These are phyloP conservation scores for Eulemur macaco DNA, from an alignment of 2,113 vertebrate genomes.

Conservation along the genomic window DNA sequence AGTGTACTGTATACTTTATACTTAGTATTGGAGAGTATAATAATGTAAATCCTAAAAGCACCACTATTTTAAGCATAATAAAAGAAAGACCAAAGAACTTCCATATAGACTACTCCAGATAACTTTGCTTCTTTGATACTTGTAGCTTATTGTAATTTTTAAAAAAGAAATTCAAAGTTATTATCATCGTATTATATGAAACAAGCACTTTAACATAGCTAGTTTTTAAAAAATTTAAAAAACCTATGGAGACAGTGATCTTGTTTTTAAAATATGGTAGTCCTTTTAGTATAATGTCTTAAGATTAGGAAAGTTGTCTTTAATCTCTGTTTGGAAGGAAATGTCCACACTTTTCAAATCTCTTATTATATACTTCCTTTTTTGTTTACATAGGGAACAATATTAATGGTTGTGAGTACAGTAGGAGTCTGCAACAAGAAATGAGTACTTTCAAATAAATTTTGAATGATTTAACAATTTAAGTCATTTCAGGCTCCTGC, in stretches of 20 bases:
- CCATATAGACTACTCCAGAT: slow-evolving; percentile 88
- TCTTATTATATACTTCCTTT: slow-evolving; percentile 88
- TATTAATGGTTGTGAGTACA: slow-evolving; percentile 92
- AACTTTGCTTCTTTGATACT: slow-evolving; percentile 90
- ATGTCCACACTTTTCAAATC: slow-evolving; percentile 87
- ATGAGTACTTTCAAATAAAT: slow-evolving; percentile 90
- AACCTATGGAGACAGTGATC: slow-evolving; percentile 91
- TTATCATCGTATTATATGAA: slow-evolving; percentile 85
- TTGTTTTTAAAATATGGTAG: slow-evolving; percentile 86
- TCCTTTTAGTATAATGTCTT: slow-evolving; percentile 89
- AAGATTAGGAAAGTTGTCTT: slow-evolving; percentile 90
- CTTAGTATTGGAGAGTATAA: slow-evolving; percentile 90
- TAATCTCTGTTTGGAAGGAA: slow-evolving; percentile 89
- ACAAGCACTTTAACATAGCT: slow-evolving; percentile 90
- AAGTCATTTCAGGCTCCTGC: slow-evolving; percentile 88
- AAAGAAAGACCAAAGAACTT: slow-evolving; percentile 88
- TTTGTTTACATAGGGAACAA: slow-evolving; percentile 90
- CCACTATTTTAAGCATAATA: slow-evolving; percentile 90
- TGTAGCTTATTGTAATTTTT: slow-evolving; percentile 72
- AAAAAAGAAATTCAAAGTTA: slow-evolving; percentile 85
- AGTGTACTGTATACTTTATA: slow-evolving; percentile 89
- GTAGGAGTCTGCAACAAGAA: slow-evolving; percentile 89
- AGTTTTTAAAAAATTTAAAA: slow-evolving; percentile 88
- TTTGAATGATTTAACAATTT: slow-evolving; percentile 83
- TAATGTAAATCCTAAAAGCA: slow-evolving; percentile 91